Evolutionary conservation across 2,888 invertebrate species (phyloP), one percentile per base, ranked within the genome.

Genomic region (Sisyra nigra): DNA sequence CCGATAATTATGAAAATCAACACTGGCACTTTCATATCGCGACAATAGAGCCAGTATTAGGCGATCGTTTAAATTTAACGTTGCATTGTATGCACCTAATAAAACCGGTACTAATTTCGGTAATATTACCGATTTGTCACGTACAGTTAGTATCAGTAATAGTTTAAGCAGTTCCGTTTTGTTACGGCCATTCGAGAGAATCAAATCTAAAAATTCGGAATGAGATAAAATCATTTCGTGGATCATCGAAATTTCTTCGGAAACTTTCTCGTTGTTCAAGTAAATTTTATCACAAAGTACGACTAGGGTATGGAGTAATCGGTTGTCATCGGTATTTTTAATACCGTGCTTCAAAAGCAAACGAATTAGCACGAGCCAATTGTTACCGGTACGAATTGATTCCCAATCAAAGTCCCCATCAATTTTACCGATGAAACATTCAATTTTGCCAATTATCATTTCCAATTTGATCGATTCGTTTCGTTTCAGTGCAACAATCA

Each of bases 41-140:
- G 74, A 69, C 44, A 87, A 57, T 48, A 87, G 67, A 40, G 72
- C 65, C 46, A 83, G 61, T 39, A 86, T 69, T 18, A 75, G 67
- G 50, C 80, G 76, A 60, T 92, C 91, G 43, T 75, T 71, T 8
- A 67, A 62, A 37, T 68, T 70, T 34, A 82, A 66, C 1, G 81
- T 79, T 0, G 81, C 89, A 49, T 73, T 74, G 54, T 89, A 92
- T 0, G 86, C 74, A 8, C 85, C 79, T 45, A 91, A 63, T 49
- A 81, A 74, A 0, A 87, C 68, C 0, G 86, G 80, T 43, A 88
- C 69, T 51, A 88, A 86, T 42, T 69, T 68, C 2, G 71, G 55
- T 50, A 73, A 67, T 69, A 87, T 76, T 0, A 78, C 64, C 0
- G 69, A 62, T 30, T 73, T 71, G 56, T 80, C 78, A 49, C 72